Base-by-base conservation (phyloP, 2,113 vertebrate species). In the Epinephelus cyanopodus region DNA sequence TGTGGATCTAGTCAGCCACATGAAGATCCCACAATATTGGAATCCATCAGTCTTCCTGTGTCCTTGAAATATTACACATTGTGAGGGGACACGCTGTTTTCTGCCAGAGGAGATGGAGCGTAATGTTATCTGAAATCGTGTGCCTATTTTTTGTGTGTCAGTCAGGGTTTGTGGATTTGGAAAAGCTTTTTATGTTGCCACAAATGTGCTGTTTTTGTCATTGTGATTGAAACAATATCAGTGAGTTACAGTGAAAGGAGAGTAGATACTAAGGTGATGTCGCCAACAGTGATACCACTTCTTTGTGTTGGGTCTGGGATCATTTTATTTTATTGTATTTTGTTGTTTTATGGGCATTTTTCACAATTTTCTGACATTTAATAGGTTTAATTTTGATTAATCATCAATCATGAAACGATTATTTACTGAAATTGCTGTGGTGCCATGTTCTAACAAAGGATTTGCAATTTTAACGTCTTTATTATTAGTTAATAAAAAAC, bases 121-220 rank as follows among this genome's bases (percentile, higher is more conserved):
- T 65, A 52, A 56, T 82, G 67, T 45, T 64, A 63, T 27, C 47
- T 84, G 62, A 88, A 85, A 89, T 77, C 13, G 61, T 39, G 65
- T 25, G 79, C 58, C 79, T 85, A 54, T 89, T 91, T 85, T 84
- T 60, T 57, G 13, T 62, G 54, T 78, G 81, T 90, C 87, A 91
- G 70, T 93, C 86, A 92, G 72, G 79, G 91, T 82, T 89, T 90
- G 81, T 83, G 91, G 90, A 87, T 94, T 92, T 87, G 86, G 52
- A 77, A 90, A 94, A 93, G 85, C 90, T 80, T 79, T 78, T 93
- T 90, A 93, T 75, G 61, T 77, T 79, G 14, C 33, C 67, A 65
- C 78, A 83, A 81, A 89, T 58, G 58, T 53, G 39, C 65, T 45
- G 42, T 58, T 77, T 85, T 73, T 69, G 50, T 68, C 50, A n/a